phyloP scores from a whole-genome alignment of 2,797 vertebrate genomes.

The Glyptemys insculpta region DNA sequence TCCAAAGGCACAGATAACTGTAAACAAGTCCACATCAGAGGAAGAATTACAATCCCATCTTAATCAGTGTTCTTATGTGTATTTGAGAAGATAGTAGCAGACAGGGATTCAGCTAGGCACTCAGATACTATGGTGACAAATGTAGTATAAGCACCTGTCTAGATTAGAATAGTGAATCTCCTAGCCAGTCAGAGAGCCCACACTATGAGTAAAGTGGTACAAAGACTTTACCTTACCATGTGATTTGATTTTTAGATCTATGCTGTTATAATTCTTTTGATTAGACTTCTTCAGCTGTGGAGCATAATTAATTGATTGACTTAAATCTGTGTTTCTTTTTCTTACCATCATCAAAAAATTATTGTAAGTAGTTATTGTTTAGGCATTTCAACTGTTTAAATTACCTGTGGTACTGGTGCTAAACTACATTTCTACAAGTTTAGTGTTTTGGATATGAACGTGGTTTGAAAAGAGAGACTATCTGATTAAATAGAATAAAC shows the following conservation, averaged over 20 bases:
- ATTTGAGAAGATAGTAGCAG: neutral
- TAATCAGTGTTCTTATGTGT: neutral
- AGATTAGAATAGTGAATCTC: neutral
- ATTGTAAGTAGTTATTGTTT: neutral
- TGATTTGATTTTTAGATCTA: neutral
- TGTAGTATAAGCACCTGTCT: too few relatives aligned
- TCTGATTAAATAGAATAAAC: neutral
- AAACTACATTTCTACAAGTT: neutral
- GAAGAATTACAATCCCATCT: neutral
- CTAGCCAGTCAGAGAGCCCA: neutral
- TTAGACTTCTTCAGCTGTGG: neutral
- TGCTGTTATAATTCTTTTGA: neutral
- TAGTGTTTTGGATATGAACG: neutral
- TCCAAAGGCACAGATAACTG: neutral
- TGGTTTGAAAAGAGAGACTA: neutral
- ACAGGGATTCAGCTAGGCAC: neutral
- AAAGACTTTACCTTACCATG: neutral
- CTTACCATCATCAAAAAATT: neutral
- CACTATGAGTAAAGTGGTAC: neutral
- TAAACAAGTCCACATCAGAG: neutral
- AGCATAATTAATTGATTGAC: conserved; percentile 8
- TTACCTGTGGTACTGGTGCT: neutral
- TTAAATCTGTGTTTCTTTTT: neutral
- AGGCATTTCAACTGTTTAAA: neutral
- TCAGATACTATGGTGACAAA: neutral